Conservation (phyloP, 2,113 vertebrate genomes). For the Origma solitaria region DNA sequence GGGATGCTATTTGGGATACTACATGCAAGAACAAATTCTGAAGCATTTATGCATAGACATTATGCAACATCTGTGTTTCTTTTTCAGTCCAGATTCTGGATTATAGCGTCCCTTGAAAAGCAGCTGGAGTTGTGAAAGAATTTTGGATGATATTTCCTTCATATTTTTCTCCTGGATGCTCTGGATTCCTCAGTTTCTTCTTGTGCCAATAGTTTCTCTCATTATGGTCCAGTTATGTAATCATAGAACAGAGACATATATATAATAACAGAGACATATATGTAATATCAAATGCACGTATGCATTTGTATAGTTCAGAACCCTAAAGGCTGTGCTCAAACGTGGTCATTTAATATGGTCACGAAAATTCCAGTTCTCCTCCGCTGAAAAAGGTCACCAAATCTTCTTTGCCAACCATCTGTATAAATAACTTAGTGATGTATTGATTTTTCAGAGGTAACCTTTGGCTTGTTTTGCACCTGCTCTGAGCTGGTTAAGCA, state of each 20-base stretch:
- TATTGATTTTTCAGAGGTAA: not conserved
- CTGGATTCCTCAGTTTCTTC: not conserved
- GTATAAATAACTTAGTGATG: not conserved
- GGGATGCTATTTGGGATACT: not conserved
- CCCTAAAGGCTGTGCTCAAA: not conserved
- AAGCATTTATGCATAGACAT: not conserved
- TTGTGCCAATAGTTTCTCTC: not conserved
- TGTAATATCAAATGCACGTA: fast-evolving
- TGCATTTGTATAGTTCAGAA: not conserved
- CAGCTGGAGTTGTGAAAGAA: not conserved
- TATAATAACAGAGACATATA: not conserved
- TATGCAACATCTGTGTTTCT: not conserved
- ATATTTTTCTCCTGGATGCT: not conserved
- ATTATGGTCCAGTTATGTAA: not conserved
- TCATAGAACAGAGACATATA: not conserved
- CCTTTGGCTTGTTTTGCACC: not conserved
- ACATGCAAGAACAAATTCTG: not conserved
- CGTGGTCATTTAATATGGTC: not conserved
- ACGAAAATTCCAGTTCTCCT: not conserved
- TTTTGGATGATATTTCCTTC: not conserved
- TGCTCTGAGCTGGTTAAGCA: not conserved
- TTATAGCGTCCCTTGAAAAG: not conserved
- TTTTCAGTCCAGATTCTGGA: not conserved
- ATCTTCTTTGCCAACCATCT: not conserved
- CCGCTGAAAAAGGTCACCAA: not conserved